Percentiles rank a stretch among this genome's conserved stretches.
phyloP scores from a whole-genome alignment of 2,888 invertebrate genomes.

The Hemicrepidius hirtus region DNA sequence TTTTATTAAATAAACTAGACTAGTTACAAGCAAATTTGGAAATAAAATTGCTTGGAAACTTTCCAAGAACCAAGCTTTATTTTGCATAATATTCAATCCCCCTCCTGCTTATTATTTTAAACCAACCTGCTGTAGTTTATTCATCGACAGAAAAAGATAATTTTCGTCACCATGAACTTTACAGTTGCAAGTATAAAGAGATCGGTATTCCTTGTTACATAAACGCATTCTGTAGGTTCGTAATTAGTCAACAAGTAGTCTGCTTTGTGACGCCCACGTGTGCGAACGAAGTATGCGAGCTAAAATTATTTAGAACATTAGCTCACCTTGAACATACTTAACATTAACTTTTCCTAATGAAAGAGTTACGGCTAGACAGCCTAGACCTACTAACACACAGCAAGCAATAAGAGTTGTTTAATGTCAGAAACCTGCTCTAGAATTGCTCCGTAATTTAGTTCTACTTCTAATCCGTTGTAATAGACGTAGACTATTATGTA shows the following conservation, averaged over 20 bases:
- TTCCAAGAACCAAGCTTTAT: too few relatives aligned
- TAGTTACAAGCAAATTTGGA: too few relatives aligned
- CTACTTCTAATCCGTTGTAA: background rate
- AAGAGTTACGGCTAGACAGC: constrained; percentile 48
- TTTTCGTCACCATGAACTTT: background rate
- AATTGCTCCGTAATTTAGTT: constrained; percentile 24
- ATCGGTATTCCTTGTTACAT: background rate
- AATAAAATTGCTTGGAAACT: too few relatives aligned
- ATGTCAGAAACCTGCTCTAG: constrained; percentile 37
- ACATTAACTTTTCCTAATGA: constrained; percentile 43
- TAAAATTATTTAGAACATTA: constrained; percentile 37
- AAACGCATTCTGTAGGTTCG: background rate
- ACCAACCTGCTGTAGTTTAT: too few relatives aligned
- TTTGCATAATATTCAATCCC: too few relatives aligned
- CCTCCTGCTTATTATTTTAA: too few relatives aligned
- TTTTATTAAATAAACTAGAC: too few relatives aligned
- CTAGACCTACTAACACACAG: constrained; percentile 56
- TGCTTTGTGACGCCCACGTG: constrained; percentile 3
- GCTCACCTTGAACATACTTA: constrained; percentile 45
- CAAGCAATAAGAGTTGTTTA: background rate
- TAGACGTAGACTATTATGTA: constrained; percentile 5
- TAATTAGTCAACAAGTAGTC: constrained; percentile 20
- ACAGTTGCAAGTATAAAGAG: background rate
- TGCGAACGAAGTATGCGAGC: background rate
- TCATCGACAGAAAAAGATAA: too few relatives aligned